Evolutionary conservation across 2,888 invertebrate species (phyloP).

Genomic region (Eucera pruinosa): DNA sequence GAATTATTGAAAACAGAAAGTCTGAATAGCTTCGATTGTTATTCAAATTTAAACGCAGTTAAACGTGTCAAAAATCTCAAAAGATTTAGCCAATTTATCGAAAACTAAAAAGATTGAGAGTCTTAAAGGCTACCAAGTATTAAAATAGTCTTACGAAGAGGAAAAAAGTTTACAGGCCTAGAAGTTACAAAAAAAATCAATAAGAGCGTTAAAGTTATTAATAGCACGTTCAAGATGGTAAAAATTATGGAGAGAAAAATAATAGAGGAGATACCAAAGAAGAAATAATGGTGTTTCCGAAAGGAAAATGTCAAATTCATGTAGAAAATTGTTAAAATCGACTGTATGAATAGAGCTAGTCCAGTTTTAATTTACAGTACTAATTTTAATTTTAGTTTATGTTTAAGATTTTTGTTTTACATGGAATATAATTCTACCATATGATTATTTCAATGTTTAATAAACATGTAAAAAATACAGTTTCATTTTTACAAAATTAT

Average conservation of each 20-base stretch:
- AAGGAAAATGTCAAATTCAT: not conserved
- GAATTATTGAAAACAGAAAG: not conserved
- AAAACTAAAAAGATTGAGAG: not conserved
- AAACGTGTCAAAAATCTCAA: not conserved
- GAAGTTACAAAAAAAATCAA: slow-evolving; percentile 56
- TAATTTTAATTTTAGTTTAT: not conserved
- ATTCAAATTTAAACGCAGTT: not conserved
- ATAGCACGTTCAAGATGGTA: slow-evolving; percentile 46
- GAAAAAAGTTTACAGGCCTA: slow-evolving; percentile 41
- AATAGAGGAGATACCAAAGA: slow-evolving; percentile 4
- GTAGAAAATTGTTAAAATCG: not conserved
- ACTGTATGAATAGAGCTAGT: not conserved
- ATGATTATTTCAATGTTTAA: not conserved
- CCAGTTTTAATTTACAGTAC: not conserved
- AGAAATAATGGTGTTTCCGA: not conserved
- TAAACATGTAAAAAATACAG: too few relatives aligned
- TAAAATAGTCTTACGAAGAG: slow-evolving; percentile 34
- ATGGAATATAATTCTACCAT: not conserved
- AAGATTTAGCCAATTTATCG: too few relatives aligned
- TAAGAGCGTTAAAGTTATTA: slow-evolving; percentile 45
- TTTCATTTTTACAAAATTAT: too few relatives aligned
- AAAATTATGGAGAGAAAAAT: slow-evolving; percentile 40
- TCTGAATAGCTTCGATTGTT: not conserved
- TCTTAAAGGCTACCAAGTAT: slow-evolving; percentile 14
- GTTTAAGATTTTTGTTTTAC: not conserved